Percentiles rank a stretch among this genome's conserved stretches.
These are phyloP conservation scores for Octodon degus DNA, from an alignment of 2,113 vertebrate species.

Conservation along the genomic window DNA sequence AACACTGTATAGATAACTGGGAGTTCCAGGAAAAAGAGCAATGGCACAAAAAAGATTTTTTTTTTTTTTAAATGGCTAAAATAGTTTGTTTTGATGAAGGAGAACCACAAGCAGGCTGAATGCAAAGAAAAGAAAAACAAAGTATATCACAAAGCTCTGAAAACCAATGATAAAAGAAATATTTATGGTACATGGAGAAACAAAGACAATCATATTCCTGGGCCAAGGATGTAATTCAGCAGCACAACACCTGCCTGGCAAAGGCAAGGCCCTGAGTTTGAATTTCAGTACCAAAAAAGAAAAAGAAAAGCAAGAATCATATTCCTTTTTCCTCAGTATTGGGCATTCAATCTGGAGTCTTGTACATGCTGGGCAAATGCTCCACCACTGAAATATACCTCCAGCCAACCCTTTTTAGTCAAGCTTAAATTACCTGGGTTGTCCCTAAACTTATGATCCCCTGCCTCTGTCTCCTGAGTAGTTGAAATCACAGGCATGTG, in stretches of 20 bases:
- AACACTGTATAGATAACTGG: background rate
- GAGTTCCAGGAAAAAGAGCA: background rate
- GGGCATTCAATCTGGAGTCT: background rate
- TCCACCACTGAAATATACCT: background rate
- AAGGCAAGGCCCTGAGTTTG: too few species aligned
- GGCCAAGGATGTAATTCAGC: too few species aligned
- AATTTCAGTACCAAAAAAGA: too few species aligned
- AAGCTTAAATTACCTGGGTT: background rate
- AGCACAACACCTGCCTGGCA: too few species aligned
- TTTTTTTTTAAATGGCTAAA: background rate
- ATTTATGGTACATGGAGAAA: background rate
- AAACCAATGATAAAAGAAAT: slow-evolving; percentile 18
- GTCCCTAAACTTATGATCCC: background rate
- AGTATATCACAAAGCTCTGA: background rate
- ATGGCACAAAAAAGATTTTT: background rate
- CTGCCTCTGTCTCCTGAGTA: background rate
- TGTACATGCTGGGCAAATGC: background rate
- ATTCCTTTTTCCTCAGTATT: background rate
- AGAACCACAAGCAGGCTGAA: background rate
- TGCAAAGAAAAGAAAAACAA: slow-evolving; percentile 4
- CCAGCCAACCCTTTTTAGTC: background rate
- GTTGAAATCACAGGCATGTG: background rate
- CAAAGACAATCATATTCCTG: background rate
- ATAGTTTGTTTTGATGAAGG: background rate
- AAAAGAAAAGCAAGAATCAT: background rate